phyloP scores from a whole-genome alignment of 35 echinoderm and acorn worm genomes.

The Amphiura filiformis region DNA sequence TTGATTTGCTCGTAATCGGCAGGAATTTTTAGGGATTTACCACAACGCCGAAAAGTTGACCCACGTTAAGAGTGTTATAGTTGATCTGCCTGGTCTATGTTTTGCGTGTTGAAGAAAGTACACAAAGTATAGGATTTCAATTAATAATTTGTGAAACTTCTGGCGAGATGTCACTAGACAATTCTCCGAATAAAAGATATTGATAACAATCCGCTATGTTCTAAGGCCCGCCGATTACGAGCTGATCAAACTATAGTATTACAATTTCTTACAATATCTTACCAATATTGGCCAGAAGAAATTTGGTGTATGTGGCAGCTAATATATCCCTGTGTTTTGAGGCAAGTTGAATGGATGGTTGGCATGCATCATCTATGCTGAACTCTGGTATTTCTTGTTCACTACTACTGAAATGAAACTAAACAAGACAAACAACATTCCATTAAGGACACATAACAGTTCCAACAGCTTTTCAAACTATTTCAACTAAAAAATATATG shows the following conservation, averaged over 20 bases:
- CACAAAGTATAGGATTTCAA: no score
- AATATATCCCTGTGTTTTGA: slow-evolving; percentile 86
- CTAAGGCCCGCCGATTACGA: no score
- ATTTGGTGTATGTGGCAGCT: slow-evolving; percentile 92
- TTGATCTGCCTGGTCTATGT: no score
- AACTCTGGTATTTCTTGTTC: slow-evolving; percentile 67
- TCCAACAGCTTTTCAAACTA: not conserved
- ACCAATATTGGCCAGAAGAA: slow-evolving; percentile 98
- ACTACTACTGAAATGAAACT: slow-evolving; percentile 79
- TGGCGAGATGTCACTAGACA: no score
- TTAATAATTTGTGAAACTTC: no score
- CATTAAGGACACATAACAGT: not conserved
- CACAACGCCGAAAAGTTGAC: no score
- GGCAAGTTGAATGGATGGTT: slow-evolving; percentile 71
- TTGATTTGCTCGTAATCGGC: no score
- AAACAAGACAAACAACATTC: slow-evolving; percentile 6
- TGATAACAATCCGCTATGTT: no score
- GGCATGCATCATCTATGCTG: slow-evolving; percentile 83
- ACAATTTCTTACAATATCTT: not conserved
- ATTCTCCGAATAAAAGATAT: no score
- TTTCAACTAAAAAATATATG: not conserved
- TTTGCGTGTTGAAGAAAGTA: no score
- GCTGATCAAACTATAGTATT: not conserved
- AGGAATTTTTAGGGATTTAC: no score
- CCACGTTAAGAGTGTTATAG: no score